Conservation (phyloP, 1,140 invertebrate species). For the Mercenaria mercenaria region DNA sequence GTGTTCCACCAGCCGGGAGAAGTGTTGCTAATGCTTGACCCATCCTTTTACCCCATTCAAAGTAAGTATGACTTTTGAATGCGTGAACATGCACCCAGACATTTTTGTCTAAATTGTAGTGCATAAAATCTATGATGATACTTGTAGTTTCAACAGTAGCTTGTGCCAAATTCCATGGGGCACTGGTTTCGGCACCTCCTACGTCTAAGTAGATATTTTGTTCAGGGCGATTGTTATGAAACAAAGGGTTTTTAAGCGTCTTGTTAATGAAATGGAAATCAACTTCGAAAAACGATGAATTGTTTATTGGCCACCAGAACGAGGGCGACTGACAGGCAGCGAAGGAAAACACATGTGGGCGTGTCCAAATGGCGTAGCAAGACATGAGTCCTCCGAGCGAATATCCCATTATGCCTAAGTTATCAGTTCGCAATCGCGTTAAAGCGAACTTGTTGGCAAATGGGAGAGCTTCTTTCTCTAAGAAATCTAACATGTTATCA, state of each 20-base stretch:
- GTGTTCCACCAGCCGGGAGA: background rate
- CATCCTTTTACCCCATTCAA: background rate
- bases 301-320: conserved; percentile 49
- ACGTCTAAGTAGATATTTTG: conserved; percentile 48
- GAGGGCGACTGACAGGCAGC: conserved; percentile 50
- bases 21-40: background rate
- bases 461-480: background rate
- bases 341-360: conserved; percentile 3
- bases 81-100: conserved; percentile 30
- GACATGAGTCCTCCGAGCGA: conserved; percentile 43
- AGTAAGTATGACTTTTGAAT: background rate
- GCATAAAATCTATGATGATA: background rate
- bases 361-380: conserved; percentile 34
- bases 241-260: background rate
- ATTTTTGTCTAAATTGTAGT: background rate
- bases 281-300: background rate
- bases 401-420: conserved; percentile 46
- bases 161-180: conserved; percentile 34
- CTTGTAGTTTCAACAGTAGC: conserved; percentile 9
- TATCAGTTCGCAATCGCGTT: background rate
- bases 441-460: background rate
- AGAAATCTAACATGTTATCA: background rate
- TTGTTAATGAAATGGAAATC: conserved; percentile 36
- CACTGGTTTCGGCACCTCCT: conserved; percentile 5
- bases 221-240: background rate